These are phyloP conservation scores for Equus przewalskii DNA, from an alignment of 2,113 vertebrate species.

Conservation along the genomic window DNA sequence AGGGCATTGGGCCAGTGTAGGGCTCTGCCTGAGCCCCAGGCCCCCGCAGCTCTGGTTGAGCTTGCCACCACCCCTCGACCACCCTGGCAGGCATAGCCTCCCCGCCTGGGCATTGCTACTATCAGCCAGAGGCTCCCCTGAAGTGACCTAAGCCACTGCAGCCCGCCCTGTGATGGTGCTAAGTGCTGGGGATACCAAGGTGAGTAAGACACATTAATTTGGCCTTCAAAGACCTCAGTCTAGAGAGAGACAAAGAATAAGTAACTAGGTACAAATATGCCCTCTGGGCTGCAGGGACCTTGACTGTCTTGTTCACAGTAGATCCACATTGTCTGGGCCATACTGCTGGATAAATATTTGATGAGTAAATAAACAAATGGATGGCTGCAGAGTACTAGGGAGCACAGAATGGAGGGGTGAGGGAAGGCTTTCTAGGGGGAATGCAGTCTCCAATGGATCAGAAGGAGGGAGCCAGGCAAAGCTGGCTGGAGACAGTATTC, in stretches of 20 bases:
- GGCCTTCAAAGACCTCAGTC: neutral
- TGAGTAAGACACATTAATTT: neutral
- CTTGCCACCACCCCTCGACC: no score
- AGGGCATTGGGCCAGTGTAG: fast-evolving
- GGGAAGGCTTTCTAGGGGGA: neutral
- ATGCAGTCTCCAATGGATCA: neutral
- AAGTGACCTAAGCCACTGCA: fast-evolving
- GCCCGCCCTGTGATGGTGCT: neutral
- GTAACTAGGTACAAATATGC: neutral
- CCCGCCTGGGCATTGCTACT: neutral
- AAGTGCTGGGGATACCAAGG: neutral
- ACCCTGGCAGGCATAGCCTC: neutral
- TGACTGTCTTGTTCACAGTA: neutral
- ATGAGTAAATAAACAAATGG: neutral
- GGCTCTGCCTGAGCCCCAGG: neutral
- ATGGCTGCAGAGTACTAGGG: neutral
- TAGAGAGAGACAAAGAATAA: neutral
- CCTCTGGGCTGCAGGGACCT: neutral
- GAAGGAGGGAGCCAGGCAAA: neutral
- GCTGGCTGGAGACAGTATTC: neutral
- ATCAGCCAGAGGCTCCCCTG: neutral
- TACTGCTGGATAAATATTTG: neutral
- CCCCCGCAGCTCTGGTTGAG: no score
- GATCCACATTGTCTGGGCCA: neutral
- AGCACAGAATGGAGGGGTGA: neutral